Evolutionary conservation across 1,140 invertebrate species (phyloP), one percentile per base, ranked within the genome.

Genomic region (Reticulitermes speratus): DNA sequence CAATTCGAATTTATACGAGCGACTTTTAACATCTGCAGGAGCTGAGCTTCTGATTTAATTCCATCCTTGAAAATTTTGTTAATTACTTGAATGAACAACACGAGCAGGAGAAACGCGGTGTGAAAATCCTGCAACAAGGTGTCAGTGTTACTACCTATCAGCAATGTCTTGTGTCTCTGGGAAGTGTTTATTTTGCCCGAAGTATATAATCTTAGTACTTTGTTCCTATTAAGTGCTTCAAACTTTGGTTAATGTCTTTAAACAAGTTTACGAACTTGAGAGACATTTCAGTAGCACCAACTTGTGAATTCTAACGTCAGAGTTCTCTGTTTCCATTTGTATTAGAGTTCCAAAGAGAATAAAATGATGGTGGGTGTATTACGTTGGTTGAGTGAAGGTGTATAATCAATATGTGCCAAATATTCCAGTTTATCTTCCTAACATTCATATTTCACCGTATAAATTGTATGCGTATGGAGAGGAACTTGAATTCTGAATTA

Each of bases 191-290:
- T 75, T 75, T 30, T 75, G 65, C 65, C 65, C n/a, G 25, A 75
- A n/a, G 38, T 38, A 14, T n/a, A 75, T 75, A 75, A 75, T 75
- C 65, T 75, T 14, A 25, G 25, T 75, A 75, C 65, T 30, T 30
- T 75, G 65, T 75, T 75, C 9, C 7, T 30, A 75, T 75, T 75
- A 75, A 75, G 65, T 75, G 65, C 12, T 75, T 16, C 25, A 30
- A 75, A 75, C 65, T 75, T 75, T 75, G n/a, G 9, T 75, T 75
- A 75, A 75, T 75, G n/a, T 30, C 65, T 75, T 75, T 75, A 75
- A 8, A 75, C 14, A 30, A 75, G 65, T 75, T 75, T 75, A 75
- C 25, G 65, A 75, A 75, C 65, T 75, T 30, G 1, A 75, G 65
- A 59, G 7, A 75, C 65, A 14, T 75, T 75, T 75, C 65, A 75